These are phyloP conservation scores for Choristoneura rosaceana DNA, from an alignment of 2,888 invertebrate species.

Conservation along the genomic window DNA sequence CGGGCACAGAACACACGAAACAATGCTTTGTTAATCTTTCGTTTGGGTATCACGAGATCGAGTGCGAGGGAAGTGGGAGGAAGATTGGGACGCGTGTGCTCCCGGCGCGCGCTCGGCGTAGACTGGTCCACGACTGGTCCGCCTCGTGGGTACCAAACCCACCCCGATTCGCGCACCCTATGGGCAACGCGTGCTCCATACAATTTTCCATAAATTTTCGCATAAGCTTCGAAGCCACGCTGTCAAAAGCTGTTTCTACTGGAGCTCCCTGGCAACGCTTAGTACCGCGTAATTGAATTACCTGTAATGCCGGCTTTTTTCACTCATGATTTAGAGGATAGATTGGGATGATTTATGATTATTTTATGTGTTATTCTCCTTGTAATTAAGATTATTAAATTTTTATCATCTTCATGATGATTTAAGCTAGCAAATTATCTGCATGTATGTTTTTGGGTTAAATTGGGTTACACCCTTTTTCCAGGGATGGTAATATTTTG, in stretches of 20 bases:
- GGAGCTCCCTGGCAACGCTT: conserved; percentile 64
- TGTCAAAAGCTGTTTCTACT: conserved; percentile 82
- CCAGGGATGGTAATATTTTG: too few species aligned
- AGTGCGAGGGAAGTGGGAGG: conserved; percentile 58
- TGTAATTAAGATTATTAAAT: neutral
- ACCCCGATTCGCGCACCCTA: conserved; percentile 78
- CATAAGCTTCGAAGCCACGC: conserved; percentile 79
- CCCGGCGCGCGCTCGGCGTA: conserved; percentile 67
- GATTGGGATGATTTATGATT: conserved; percentile 3
- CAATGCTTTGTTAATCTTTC: conserved; percentile 62
- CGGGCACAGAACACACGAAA: conserved; percentile 67
- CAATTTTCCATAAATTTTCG: conserved; percentile 85
- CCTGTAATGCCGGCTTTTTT: conserved; percentile 59
- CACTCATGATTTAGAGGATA: conserved; percentile 35
- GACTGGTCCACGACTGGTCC: conserved; percentile 70
- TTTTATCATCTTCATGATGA: neutral
- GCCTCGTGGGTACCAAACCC: conserved; percentile 79
- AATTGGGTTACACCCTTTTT: too few species aligned
- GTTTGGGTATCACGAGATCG: conserved; percentile 71
- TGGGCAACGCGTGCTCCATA: conserved; percentile 77
- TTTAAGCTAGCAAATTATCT: neutral
- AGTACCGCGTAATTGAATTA: conserved; percentile 76
- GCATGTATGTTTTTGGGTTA: too few species aligned
- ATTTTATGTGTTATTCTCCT: neutral
- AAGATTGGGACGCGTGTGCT: conserved; percentile 63